A percentile compares a stretch with the other conserved stretches of the same genome.
Evolutionary conservation across 2,113 vertebrate species (phyloP).

Genomic region (Triplophysa rosa): DNA sequence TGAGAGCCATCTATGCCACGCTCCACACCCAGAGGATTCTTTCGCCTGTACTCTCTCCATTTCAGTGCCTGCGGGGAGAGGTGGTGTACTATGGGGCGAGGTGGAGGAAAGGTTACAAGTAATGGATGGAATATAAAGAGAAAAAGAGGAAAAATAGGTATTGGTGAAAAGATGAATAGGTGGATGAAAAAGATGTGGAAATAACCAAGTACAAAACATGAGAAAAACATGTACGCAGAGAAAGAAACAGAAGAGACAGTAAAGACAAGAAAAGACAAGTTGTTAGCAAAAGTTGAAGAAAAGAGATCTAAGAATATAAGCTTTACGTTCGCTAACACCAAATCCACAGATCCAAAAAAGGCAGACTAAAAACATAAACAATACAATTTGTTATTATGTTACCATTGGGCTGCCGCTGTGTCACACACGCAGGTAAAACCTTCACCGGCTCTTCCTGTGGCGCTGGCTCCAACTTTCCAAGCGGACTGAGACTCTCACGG

Average conservation of each 20-base stretch:
- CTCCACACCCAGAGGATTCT: slow-evolving; percentile 89
- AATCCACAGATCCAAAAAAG: neutral
- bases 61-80: slow-evolving; percentile 95
- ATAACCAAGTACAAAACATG: slow-evolving; percentile 2
- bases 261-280: slow-evolving; percentile 27
- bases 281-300: slow-evolving; percentile 4
- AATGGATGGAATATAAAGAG: slow-evolving; percentile 12
- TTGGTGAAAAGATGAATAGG: neutral
- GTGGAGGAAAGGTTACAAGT: slow-evolving; percentile 24
- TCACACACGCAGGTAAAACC: slow-evolving; percentile 58
- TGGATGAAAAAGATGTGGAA: neutral
- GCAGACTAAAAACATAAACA: neutral
- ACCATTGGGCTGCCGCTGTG: slow-evolving; percentile 81
- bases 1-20: slow-evolving; percentile 60
- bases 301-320: slow-evolving; percentile 16
- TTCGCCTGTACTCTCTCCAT: slow-evolving; percentile 93
- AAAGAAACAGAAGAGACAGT: neutral
- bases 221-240: neutral
- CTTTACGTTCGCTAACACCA: neutral
- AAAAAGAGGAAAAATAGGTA: neutral
- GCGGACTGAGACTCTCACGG: slow-evolving; percentile 66
- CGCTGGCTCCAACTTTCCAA: slow-evolving; percentile 65
- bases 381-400: neutral
- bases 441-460: slow-evolving; percentile 69
- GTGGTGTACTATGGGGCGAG: slow-evolving; percentile 82